Base-by-base conservation (phyloP, 2,888 invertebrate genomes). In the Teleiodes luculella region DNA sequence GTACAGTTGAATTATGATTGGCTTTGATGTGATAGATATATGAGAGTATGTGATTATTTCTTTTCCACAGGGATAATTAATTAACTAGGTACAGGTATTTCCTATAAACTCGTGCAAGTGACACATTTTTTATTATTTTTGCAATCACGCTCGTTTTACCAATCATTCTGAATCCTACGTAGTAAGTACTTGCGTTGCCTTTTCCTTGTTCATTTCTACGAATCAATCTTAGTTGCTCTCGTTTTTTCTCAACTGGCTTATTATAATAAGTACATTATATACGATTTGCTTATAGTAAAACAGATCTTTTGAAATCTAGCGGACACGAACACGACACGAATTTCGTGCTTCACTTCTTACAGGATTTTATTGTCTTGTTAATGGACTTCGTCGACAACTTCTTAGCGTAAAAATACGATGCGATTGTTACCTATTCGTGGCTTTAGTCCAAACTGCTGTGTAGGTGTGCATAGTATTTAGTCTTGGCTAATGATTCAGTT, bases 351-450 rank as follows among this genome's bases (percentile, higher is more conserved):
- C 10, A 6, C 43, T 33, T 33, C 33, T 47, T 33, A 47, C 10
- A 13, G 24, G n/a, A 30, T 50, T 50, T 50, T 39, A 50, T 37
- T 50, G 39, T 31, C 14, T 35, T 28, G 51, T 18, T 31, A 31
- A 41, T 51, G 41, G 41, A 14, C 30, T 16, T 41, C 49, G 49
- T 41, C 14, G 28, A 45, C 41, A 48, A 24, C 18, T 65, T 65
- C 63, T 64, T 58, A 63, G 58, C 63, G 57, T 55, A 6, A 60
- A 59, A 61, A 63, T 63, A 60, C 60, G 39, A 62, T 61, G 65
- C 71, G 67, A 72, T 68, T 73, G 68, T 65, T 65, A 63, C 24
- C 24, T 24, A 61, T 60, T 30, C 60, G 63, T 73, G 73, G 74
- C 70, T 56, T 54, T 52, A 59, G 61, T 71, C 73, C 70, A 74